phyloP scores from a whole-genome alignment of 2,113 vertebrate genomes.

The Dasyprocta punctata region DNA sequence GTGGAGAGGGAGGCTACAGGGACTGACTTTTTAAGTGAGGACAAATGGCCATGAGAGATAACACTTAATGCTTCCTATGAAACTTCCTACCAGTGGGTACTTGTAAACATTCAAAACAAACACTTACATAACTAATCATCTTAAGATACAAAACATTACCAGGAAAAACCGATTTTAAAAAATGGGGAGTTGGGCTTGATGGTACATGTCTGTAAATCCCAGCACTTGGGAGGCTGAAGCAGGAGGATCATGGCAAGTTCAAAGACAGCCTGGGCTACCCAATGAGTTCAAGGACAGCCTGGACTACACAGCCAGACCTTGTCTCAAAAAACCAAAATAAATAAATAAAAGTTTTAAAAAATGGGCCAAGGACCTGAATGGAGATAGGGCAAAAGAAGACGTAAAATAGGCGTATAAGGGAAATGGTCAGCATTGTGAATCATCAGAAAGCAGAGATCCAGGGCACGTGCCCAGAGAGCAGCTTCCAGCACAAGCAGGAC shows the following conservation, averaged over 20 bases:
- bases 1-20: not conserved
- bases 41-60: not conserved
- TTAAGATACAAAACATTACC: not conserved
- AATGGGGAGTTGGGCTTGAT: not conserved
- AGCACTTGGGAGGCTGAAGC: not conserved
- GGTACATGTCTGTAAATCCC: not conserved
- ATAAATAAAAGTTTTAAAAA: not conserved
- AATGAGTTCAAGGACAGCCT: not conserved
- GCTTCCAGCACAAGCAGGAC: not conserved
- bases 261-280: not conserved
- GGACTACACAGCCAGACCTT: not conserved
- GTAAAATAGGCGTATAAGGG: not conserved
- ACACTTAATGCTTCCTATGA: not conserved
- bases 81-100: not conserved
- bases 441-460: not conserved
- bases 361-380: not conserved
- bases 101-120: not conserved
- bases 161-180: not conserved
- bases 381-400: not conserved
- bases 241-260: not conserved
- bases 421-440: not conserved
- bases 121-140: not conserved
- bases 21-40: not conserved
- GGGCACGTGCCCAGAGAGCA: not conserved
- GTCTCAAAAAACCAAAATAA: not conserved